Evolutionary conservation across 2,888 invertebrate species (phyloP), one percentile per base, ranked within the genome.

Genomic region (Erynnis tages): DNA sequence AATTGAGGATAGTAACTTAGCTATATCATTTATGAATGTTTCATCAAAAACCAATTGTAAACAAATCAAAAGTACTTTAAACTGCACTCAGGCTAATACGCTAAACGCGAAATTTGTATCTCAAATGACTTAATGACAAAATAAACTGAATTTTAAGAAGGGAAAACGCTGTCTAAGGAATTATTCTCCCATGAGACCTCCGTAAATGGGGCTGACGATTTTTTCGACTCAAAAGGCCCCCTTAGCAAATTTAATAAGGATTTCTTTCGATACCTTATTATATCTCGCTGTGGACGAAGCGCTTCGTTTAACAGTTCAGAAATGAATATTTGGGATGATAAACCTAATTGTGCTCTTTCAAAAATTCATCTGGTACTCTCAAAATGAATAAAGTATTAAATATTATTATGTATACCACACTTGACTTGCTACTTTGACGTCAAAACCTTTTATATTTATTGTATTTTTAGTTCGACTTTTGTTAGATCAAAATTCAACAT

Each of bases 241-340:
- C 76, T 75, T 74, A 68, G 73, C 75, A 63, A 71, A 84, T 80
- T 80, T 79, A 83, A 85, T 84, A 80, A 82, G 73, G 74, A 73
- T 79, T 68, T 77, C 84, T 82, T 80, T 70, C 79, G 73, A 82
- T 84, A 78, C 78, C 81, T 83, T 82, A 84, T 84, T 83, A 79
- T 25, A 7, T 14, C 80, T 44, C 27, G 45, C 40, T 25, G 52
- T 58, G 44, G 54, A 74, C 79, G 73, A 79, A 84, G 83, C 78
- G 83, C 75, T 79, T 83, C 78, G 76, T 77, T 81, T 74, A 78
- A 74, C 65, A 38, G 63, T 67, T 58, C 35, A 38, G 30, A 32
- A 29, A 49, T 69, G 72, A 62, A 48, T 50, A 16, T 50, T 43
- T 13, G 16, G 27, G 17, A 10, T 27, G 4, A 27, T 37, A 5